These are phyloP conservation scores for Rhizoglyphus robini DNA, from an alignment of 1,140 invertebrate genomes.

Conservation along the genomic window DNA sequence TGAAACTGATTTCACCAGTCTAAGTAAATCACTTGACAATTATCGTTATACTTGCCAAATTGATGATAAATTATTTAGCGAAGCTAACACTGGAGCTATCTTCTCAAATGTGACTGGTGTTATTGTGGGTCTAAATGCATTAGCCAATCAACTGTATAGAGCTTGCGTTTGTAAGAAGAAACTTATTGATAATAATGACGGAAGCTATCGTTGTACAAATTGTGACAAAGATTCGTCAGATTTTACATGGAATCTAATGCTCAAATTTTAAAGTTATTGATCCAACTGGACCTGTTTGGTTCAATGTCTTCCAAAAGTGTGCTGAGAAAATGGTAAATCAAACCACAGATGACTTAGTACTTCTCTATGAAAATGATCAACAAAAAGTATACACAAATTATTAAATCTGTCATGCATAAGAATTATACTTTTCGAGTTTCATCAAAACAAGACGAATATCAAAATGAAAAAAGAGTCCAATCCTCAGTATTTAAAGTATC, in stretches of 20 bases:
- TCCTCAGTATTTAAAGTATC: too few relatives aligned
- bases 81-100: conserved; percentile 39
- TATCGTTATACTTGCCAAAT: too few relatives aligned
- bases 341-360: too few relatives aligned
- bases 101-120: conserved; percentile 51
- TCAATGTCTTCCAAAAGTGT: conserved; percentile 80
- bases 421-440: too few relatives aligned
- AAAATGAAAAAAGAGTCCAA: too few relatives aligned
- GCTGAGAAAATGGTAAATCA: too few relatives aligned
- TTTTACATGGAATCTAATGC: conserved; percentile 69
- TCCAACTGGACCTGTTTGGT: conserved; percentile 62
- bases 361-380: too few relatives aligned
- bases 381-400: too few relatives aligned
- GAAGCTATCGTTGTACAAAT: conserved; percentile 87
- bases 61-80: background rate
- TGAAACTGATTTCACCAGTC: conserved; percentile 43
- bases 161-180: conserved; percentile 94
- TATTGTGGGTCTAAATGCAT: conserved; percentile 44
- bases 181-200: conserved; percentile 64
- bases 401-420: too few relatives aligned
- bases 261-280: conserved; percentile 63
- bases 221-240: conserved; percentile 67
- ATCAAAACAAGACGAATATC: too few relatives aligned
- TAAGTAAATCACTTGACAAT: conserved; percentile 29
- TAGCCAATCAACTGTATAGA: conserved; percentile 70